Evolutionary conservation across 2,797 vertebrate species (phyloP).

Genomic region (Merluccius polli): DNA sequence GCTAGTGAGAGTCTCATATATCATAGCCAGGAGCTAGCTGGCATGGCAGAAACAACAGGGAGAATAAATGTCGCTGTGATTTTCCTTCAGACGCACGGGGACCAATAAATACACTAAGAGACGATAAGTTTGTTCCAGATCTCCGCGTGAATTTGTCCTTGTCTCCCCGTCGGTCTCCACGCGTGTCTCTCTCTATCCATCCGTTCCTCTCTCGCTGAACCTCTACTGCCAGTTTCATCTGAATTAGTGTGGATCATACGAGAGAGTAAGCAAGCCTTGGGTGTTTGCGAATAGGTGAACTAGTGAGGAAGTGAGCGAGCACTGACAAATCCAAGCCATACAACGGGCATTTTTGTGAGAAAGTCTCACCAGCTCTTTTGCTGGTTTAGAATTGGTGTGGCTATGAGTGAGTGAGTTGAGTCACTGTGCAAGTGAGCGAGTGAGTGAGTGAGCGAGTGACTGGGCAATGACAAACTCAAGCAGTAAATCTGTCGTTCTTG

Average conservation of each 20-base stretch:
- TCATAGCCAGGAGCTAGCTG: constrained; percentile 49
- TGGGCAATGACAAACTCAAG: not conserved
- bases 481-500: not conserved
- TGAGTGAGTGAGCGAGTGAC: not conserved
- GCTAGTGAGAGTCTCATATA: constrained; percentile 57
- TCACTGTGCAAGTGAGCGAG: not conserved
- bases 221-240: too few species aligned
- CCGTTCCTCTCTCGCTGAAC: not conserved
- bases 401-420: not conserved
- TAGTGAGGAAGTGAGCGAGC: too few species aligned
- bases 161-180: not conserved
- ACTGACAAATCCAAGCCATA: not conserved
- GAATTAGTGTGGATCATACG: too few species aligned
- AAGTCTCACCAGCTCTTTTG: not conserved
- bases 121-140: constrained; percentile 34
- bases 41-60: constrained; percentile 48
- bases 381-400: too few species aligned
- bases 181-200: not conserved
- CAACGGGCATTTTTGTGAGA: not conserved
- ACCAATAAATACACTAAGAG: constrained; percentile 59
- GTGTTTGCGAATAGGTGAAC: too few species aligned
- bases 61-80: constrained; percentile 39
- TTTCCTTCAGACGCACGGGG: constrained; percentile 48
- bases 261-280: too few species aligned
- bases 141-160: constrained; percentile 13